Evolutionary conservation across 1,140 invertebrate genomes (phyloP), one percentile per base, ranked within the genome.

Genomic region (Cyclargus thomasi): DNA sequence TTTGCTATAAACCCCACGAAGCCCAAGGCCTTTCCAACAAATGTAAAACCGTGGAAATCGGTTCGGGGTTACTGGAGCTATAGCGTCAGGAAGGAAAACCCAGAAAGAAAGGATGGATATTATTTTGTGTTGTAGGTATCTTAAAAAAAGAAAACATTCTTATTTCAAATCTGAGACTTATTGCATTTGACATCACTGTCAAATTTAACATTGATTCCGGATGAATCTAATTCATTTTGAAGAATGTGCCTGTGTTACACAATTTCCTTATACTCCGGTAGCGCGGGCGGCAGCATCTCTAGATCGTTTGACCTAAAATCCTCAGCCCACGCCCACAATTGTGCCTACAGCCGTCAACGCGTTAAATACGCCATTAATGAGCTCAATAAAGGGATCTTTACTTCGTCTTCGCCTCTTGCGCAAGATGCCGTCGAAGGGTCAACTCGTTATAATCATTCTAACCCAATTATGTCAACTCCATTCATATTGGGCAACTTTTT

Each of bases 261-360:
- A 47, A 47, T 47, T 47, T 47, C 39, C 39, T 47, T 47, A 47
- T 14, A 47, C 39, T 47, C 39, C 39, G 39, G 39, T 47, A 47
- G 39, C 39, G 39, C 10, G 39, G 39, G 39, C 39, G 39, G 10
- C 11, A 47, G 39, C 39, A 47, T 47, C 39, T 14, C 39, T 47
- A 47, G 39, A 47, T 47, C 39, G 39, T 47, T 47, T 47, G 39
- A 47, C 39, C 39, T 47, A 47, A 47, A 47, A 47, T 47, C 39
- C 39, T 47, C 39, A 47, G 39, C 39, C 39, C 39, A 47, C 39
- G 39, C 39, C 39, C 39, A 47, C 39, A 47, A 47, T 47, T 47
- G 39, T 47, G 14, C 39, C 39, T 11, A 16, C 39, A 47, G 39
- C 39, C 39, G 39, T 47, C 39, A 47, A 47, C 39, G 39, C 39